Conservation (phyloP, 2,797 vertebrate genomes). For the Xerus rutilus region DNA sequence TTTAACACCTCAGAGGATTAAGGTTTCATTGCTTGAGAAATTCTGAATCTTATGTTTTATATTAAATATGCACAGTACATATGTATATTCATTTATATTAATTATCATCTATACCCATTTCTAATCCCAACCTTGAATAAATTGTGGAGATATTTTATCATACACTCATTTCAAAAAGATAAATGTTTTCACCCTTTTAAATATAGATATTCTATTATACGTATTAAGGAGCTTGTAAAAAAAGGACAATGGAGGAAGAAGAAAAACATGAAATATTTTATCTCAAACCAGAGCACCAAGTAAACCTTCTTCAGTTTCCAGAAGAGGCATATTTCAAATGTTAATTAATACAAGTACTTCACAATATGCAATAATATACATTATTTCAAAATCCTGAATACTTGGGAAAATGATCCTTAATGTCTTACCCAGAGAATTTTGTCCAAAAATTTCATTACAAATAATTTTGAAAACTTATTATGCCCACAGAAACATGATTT, state of each 20-base stretch:
- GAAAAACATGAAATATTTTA: slow-evolving; percentile 33
- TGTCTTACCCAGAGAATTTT: neutral
- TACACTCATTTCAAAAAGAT: slow-evolving; percentile 11
- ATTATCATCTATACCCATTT: neutral
- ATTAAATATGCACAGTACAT: neutral
- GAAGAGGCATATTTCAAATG: slow-evolving; percentile 6
- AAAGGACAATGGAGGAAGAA: neutral
- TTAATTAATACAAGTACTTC: slow-evolving; percentile 31
- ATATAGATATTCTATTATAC: neutral
- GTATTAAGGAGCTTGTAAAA: neutral
- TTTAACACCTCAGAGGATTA: slow-evolving; percentile 5
- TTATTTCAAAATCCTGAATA: slow-evolving; percentile 39
- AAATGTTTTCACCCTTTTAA: slow-evolving; percentile 28
- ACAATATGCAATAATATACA: slow-evolving; percentile 8
- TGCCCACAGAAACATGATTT: slow-evolving; percentile 33
- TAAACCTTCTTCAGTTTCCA: neutral
- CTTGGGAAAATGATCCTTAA: neutral
- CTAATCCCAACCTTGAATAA: neutral
- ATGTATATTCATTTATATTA: neutral
- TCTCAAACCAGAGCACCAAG: slow-evolving; percentile 6
- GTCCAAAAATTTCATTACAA: neutral
- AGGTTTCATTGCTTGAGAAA: neutral
- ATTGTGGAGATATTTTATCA: neutral
- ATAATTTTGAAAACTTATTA: slow-evolving; percentile 25
- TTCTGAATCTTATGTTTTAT: slow-evolving; percentile 31